Evolutionary conservation across 2,113 vertebrate genomes (phyloP).

Genomic region (Caloenas nicobarica): DNA sequence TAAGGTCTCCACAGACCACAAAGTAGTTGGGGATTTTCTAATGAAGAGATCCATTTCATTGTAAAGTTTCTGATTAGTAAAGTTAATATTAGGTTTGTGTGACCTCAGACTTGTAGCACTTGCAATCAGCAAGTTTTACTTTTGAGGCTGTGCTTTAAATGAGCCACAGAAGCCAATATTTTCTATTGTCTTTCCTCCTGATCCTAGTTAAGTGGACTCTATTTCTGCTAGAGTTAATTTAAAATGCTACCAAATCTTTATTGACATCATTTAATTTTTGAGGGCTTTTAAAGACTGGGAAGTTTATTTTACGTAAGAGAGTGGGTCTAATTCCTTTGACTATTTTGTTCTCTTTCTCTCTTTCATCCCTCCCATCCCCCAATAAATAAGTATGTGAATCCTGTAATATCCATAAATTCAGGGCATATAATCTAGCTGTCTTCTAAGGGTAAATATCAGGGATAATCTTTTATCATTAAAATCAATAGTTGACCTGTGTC

Average conservation of each 20-base stretch:
- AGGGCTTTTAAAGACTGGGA: neutral
- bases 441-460: neutral
- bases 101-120: constrained; percentile 19
- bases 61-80: constrained; percentile 60
- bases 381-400: neutral
- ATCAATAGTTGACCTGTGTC: neutral
- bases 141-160: constrained; percentile 15
- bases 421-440: neutral
- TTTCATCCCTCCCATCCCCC: neutral
- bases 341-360: neutral
- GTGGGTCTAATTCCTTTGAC: neutral
- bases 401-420: neutral
- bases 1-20: constrained; percentile 78
- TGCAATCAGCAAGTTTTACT: neutral
- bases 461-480: neutral
- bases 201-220: neutral
- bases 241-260: neutral
- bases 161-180: neutral
- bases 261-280: neutral
- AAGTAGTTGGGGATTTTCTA: constrained; percentile 56
- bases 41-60: constrained; percentile 79
- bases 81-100: constrained; percentile 55
- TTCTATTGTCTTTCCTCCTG: neutral
- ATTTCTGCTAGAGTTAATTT: neutral
- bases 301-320: neutral